phyloP scores from a whole-genome alignment of 2,113 vertebrate genomes.

The Xenopus borealis region DNA sequence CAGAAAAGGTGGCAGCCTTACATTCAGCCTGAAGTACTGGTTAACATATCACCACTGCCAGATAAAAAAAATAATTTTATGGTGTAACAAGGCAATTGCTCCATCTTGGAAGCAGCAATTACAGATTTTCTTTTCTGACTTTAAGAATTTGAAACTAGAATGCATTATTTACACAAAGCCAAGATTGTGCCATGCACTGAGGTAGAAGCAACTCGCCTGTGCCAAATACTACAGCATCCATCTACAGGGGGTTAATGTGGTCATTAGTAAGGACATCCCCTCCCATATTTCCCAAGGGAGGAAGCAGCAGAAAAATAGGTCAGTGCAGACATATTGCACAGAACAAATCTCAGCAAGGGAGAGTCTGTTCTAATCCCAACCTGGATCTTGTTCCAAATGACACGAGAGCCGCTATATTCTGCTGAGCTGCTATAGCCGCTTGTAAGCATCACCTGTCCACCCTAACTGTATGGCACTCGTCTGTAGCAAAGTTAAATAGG shows the following conservation, averaged over 20 bases:
- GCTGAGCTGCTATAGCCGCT: constrained; percentile 1
- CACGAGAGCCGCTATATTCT: constrained; percentile 27
- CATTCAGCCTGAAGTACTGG: too few species aligned
- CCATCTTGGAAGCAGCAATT: constrained; percentile 11
- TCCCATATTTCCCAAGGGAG: constrained; percentile 25
- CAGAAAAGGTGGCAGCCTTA: too few species aligned
- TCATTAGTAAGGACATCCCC: constrained; percentile 29
- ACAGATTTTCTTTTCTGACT: background rate
- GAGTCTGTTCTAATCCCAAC: constrained; percentile 38
- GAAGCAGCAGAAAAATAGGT: constrained; percentile 41
- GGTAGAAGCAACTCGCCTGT: constrained; percentile 16
- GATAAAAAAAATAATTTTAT: too few species aligned
- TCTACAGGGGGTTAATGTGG: constrained; percentile 24
- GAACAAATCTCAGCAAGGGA: constrained; percentile 33
- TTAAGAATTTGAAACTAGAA: constrained; percentile 15
- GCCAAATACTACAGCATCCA: constrained; percentile 15
- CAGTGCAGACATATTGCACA: constrained; percentile 40
- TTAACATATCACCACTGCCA: too few species aligned
- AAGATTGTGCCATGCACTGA: constrained; percentile 7
- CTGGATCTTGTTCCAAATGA: constrained; percentile 28
- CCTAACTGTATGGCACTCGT: background rate
- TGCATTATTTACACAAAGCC: constrained; percentile 12
- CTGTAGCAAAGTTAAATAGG: background rate
- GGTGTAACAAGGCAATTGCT: too few species aligned
- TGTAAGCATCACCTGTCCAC: background rate